Evolutionary conservation across 2,888 invertebrate species (phyloP).

Genomic region (Dynastes grantii): DNA sequence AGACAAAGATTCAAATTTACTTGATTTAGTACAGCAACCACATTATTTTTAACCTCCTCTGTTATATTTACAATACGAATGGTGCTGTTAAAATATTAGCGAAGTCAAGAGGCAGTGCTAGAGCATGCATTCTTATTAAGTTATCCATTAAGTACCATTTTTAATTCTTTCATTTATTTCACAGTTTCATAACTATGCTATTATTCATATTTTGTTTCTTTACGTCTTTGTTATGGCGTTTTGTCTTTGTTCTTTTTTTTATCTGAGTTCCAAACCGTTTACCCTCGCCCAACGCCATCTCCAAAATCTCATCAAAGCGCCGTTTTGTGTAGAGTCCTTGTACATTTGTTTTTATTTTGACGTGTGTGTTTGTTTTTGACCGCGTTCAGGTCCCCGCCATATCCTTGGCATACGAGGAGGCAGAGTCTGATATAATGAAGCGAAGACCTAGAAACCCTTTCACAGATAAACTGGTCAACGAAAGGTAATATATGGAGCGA

Average conservation of each 20-base stretch:
- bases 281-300: slow-evolving; percentile 12
- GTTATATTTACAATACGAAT: slow-evolving; percentile 15
- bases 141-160: slow-evolving; percentile 27
- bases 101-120: slow-evolving; percentile 67
- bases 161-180: slow-evolving; percentile 25
- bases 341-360: slow-evolving; percentile 65
- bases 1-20: slow-evolving; percentile 30
- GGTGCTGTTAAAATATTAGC: slow-evolving; percentile 49
- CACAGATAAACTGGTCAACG: slow-evolving; percentile 98
- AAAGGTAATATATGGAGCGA: slow-evolving; percentile 81
- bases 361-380: slow-evolving; percentile 68
- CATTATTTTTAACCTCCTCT: slow-evolving; percentile 25
- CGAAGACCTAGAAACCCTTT: slow-evolving; percentile 97
- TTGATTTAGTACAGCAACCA: slow-evolving; percentile 19
- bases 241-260: neutral
- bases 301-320: slow-evolving; percentile 35
- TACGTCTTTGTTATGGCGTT: slow-evolving; percentile 17
- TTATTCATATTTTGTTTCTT: slow-evolving; percentile 13
- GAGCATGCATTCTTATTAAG: slow-evolving; percentile 51
- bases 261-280: neutral
- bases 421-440: slow-evolving; percentile 99
- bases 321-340: slow-evolving; percentile 44
- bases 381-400: slow-evolving; percentile 93
- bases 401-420: slow-evolving; percentile 98
- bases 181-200: slow-evolving; percentile 5